phyloP scores from a whole-genome alignment of 2,797 vertebrate genomes.

The Peromyscus aztecus region DNA sequence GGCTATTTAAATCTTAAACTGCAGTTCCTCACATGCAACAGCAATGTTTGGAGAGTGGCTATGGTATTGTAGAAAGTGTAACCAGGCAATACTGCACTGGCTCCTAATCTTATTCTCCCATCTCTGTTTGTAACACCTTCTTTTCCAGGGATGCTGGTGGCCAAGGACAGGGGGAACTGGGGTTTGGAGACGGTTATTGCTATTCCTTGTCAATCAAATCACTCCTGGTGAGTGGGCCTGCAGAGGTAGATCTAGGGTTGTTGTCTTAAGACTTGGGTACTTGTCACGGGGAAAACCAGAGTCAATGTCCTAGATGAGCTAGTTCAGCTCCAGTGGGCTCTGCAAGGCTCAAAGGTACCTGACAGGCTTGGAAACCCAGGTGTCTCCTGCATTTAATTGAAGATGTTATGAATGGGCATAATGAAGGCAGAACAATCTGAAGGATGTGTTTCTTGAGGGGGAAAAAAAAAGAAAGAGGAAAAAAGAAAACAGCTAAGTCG shows the following conservation, averaged over 20 bases:
- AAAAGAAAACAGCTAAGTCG: neutral
- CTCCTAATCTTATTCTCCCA: neutral
- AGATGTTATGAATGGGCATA: conserved; percentile 13
- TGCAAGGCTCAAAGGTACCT: neutral
- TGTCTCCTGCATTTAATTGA: conserved; percentile 32
- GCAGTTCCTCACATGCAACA: neutral
- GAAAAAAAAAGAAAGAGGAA: no score
- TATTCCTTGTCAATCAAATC: neutral
- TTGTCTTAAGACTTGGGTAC: neutral
- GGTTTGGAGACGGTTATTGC: neutral
- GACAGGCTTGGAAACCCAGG: neutral
- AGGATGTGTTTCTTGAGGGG: neutral
- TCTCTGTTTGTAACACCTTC: neutral
- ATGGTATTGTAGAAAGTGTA: neutral
- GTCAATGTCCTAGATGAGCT: neutral
- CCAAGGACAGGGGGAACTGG: neutral
- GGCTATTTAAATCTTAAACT: neutral
- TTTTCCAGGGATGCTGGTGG: neutral
- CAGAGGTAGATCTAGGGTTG: neutral
- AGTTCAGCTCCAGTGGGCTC: neutral
- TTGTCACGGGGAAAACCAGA: neutral
- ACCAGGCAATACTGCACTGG: rapidly evolving
- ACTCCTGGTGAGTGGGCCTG: neutral
- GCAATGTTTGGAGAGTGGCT: neutral
- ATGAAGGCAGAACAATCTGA: neutral